Evolutionary conservation across 2,888 invertebrate species (phyloP).

Genomic region (Parnassius apollo): DNA sequence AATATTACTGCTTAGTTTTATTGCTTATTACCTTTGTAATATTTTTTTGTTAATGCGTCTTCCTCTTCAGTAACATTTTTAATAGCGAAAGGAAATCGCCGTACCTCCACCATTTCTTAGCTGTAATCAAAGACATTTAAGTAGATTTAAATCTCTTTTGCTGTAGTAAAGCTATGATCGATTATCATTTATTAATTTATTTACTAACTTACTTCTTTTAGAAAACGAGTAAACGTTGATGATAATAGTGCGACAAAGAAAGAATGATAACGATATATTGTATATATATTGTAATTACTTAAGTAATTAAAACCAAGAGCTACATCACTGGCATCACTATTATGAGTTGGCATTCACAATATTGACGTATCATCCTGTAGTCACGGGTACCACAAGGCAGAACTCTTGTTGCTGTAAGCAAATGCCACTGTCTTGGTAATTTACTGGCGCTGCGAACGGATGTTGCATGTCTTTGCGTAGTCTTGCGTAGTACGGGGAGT

Average conservation of each 20-base stretch:
- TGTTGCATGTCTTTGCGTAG: too few relatives aligned
- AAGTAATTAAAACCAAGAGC: too few relatives aligned
- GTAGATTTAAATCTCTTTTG: neutral
- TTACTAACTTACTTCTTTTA: neutral
- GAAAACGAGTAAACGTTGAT: neutral
- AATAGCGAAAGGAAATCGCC: constrained; percentile 45
- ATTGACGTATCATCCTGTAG: too few relatives aligned
- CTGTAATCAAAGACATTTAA: neutral
- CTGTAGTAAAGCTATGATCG: neutral
- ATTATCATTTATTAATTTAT: neutral
- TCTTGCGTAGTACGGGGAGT: too few relatives aligned
- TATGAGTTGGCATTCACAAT: too few relatives aligned
- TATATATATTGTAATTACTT: too few relatives aligned
- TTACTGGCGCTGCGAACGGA: too few relatives aligned
- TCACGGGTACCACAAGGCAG: too few relatives aligned
- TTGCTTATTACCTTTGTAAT: constrained; percentile 49
- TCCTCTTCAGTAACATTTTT: constrained; percentile 50
- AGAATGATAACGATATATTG: too few relatives aligned
- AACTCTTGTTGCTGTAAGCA: too few relatives aligned
- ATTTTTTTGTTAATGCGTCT: constrained; percentile 50
- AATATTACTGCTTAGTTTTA: neutral
- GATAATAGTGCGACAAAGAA: neutral
- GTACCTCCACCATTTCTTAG: constrained; percentile 26
- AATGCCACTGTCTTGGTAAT: too few relatives aligned
- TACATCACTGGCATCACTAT: too few relatives aligned